Evolutionary conservation across 1,140 invertebrate genomes (phyloP).

Genomic region (Micrasema minimum): DNA sequence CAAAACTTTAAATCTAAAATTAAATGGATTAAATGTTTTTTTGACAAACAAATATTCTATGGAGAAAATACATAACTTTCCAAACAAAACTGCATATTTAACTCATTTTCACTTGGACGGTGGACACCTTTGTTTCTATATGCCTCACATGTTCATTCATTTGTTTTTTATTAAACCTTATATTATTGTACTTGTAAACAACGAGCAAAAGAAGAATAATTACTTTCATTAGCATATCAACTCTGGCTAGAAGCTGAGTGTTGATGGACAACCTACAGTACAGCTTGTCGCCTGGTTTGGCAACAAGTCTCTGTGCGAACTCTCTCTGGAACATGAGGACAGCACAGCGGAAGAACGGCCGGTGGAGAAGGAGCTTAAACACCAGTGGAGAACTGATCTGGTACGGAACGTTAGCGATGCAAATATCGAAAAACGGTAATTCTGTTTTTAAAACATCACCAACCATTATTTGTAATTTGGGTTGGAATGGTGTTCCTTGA

Average conservation of each 20-base stretch:
- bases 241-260: slow-evolving; percentile 93
- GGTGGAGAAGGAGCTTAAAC: slow-evolving; percentile 95
- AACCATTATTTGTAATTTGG: slow-evolving; percentile 92
- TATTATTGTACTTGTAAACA: too few relatives aligned
- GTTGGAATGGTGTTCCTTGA: slow-evolving; percentile 85
- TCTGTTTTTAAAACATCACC: slow-evolving; percentile 96
- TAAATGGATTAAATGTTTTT: too few relatives aligned
- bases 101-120: too few relatives aligned
- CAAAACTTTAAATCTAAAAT: too few relatives aligned
- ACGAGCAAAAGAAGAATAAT: too few relatives aligned
- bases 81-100: too few relatives aligned
- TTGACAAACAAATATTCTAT: too few relatives aligned
- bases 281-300: slow-evolving; percentile 96
- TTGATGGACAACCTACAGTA: slow-evolving; percentile 98
- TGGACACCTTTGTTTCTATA: too few relatives aligned
- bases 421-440: slow-evolving; percentile 98
- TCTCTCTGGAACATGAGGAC: slow-evolving; percentile 99
- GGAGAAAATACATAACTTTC: too few relatives aligned
- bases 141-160: too few relatives aligned
- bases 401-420: slow-evolving; percentile 99
- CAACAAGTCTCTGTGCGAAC: slow-evolving; percentile 96
- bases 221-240: slow-evolving; percentile 98
- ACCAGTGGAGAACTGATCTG: slow-evolving; percentile 99
- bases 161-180: too few relatives aligned
- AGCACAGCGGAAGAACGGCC: slow-evolving; percentile 89